These are phyloP conservation scores for Odontomachus brunneus DNA, from an alignment of 1,140 invertebrate species.

Conservation along the genomic window DNA sequence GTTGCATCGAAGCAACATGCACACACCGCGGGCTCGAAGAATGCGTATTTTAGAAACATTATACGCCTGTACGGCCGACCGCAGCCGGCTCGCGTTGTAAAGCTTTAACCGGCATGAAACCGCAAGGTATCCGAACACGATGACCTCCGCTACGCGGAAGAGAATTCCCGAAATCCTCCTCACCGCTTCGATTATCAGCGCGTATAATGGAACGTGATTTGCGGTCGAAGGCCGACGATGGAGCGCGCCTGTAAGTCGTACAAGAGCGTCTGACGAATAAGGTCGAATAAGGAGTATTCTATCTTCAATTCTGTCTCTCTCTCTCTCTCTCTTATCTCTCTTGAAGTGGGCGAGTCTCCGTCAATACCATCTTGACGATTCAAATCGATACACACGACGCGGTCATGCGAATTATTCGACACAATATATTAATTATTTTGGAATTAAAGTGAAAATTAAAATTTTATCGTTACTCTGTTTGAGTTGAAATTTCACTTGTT, in stretches of 20 bases:
- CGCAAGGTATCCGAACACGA: constrained; percentile 61
- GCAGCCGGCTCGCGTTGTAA: constrained; percentile 53
- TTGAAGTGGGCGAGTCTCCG: constrained; percentile 24
- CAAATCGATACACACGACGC: background rate
- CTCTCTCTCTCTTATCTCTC: background rate
- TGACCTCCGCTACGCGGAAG: constrained; percentile 70
- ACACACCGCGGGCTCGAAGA: background rate
- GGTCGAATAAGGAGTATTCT: background rate
- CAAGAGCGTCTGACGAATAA: constrained; percentile 2
- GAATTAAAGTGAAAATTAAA: no score
- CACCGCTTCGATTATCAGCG: constrained; percentile 63
- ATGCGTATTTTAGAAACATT: constrained; percentile 48
- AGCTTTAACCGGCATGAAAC: constrained; percentile 61
- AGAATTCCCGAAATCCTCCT: constrained; percentile 73
- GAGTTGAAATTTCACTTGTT: no score
- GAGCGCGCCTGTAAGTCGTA: constrained; percentile 44
- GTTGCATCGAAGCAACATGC: constrained; percentile 21
- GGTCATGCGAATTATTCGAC: no score
- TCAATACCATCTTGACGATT: background rate
- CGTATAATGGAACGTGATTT: constrained; percentile 75
- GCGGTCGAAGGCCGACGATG: constrained; percentile 68
- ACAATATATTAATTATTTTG: no score
- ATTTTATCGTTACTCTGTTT: no score
- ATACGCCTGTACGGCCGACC: constrained; percentile 47
- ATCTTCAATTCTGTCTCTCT: constrained; percentile 1